These are phyloP conservation scores for Brachyhypopomus occidentalis DNA, from an alignment of 2,113 vertebrate genomes.

Conservation along the genomic window DNA sequence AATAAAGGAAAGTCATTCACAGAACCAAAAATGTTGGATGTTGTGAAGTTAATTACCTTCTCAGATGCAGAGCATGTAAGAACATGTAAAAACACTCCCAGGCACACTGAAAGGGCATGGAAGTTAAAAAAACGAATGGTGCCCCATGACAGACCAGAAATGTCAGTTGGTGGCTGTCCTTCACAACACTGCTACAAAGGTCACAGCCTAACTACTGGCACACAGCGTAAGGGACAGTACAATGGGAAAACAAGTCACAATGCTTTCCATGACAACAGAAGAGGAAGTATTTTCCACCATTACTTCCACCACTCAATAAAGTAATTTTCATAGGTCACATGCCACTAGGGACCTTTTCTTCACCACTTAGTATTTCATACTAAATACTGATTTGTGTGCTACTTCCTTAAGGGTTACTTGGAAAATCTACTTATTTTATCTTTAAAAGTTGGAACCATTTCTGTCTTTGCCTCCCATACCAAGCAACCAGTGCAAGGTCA, in stretches of 20 bases:
- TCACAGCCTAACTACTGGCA: neutral
- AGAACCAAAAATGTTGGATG: neutral
- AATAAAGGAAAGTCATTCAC: no score
- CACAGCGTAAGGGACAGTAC: neutral
- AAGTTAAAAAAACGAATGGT: neutral
- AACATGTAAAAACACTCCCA: neutral
- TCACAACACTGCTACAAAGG: neutral
- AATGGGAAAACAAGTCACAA: no score
- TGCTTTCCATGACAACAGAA: neutral
- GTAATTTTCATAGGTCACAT: neutral
- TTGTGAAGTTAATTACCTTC: neutral
- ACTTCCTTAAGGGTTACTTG: neutral
- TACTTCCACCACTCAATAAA: neutral
- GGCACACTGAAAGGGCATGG: constrained; percentile 1
- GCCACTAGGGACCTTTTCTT: neutral
- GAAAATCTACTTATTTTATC: neutral
- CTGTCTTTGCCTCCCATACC: neutral
- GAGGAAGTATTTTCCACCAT: neutral
- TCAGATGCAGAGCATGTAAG: neutral
- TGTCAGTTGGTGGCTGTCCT: neutral
- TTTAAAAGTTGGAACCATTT: neutral
- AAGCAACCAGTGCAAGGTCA: constrained; percentile 21
- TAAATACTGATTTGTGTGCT: neutral
- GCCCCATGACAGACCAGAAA: neutral
- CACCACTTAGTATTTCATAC: neutral